Base-by-base conservation (phyloP, 64 coral and sea anemone genomes). In the Pocillopora damicornis region DNA sequence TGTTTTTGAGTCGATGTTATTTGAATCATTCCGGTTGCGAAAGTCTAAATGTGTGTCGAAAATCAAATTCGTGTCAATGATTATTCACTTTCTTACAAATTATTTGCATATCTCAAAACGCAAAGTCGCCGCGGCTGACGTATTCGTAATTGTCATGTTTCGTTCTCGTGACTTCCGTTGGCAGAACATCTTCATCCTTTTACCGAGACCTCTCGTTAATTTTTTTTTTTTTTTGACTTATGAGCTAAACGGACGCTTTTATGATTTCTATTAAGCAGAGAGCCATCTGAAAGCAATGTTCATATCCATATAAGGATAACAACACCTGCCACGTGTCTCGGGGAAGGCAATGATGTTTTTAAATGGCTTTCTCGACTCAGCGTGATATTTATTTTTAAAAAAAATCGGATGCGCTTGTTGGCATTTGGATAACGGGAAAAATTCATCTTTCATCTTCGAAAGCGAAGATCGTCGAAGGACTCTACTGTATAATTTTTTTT, bases 311-410 rank as follows among this genome's bases (percentile, higher is more conserved):
- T 85, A 58, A 57, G 81, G 81, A 85, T 18, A 72, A 25, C 58
- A 25, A 5, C 65, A 85, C 81, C 81, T 85, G 81, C 81, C 23
- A 85, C 81, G 81, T 85, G 81, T 85, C 65, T 8, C 36, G 14
- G 64, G 18, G 20, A 58, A 73, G 2, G 58, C 62, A 0, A 35
- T 57, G 11, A 58, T 56, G 81, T 85, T 71, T 85, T 85, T 4
- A 72, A 72, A 68, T 30, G 62, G 63, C 56, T 83, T 77, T 56
- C 36, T 83, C 15, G 61, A 11, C 22, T 64, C 63, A 85, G 56
- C 65, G 38, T 22, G 37, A 58, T 23, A 30, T 30, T n/a, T 71
- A 23, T 11, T 71, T 71, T 30, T 30, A n/a, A 71, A n/a, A 3
- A 22, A 8, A 11, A 20, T 71, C n/a, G 20, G 18, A 9, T 3